phyloP scores from a whole-genome alignment of 2,888 invertebrate species.

The Zele albiditarsus region DNA sequence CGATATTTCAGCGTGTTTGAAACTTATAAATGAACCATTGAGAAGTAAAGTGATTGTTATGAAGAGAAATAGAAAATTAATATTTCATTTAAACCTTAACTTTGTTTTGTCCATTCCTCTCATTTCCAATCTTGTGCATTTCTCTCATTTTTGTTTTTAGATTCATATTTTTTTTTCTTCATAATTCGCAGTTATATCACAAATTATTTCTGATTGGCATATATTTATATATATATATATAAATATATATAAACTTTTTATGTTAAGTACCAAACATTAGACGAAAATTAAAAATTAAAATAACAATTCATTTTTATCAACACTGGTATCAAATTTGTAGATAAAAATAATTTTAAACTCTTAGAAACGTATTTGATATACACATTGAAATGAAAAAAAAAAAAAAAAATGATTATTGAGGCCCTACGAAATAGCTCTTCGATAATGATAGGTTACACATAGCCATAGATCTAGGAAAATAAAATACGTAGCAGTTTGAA shows the following conservation, averaged over 20 bases:
- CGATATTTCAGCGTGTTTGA: background rate
- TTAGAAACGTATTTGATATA: background rate
- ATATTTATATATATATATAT: no score
- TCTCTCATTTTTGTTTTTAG: background rate
- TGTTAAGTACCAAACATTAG: background rate
- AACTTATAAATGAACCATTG: background rate
- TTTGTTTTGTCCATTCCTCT: background rate
- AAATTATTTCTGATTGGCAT: background rate
- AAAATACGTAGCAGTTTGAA: background rate
- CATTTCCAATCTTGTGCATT: background rate
- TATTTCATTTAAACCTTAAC: no score
- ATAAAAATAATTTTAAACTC: background rate
- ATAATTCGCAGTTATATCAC: background rate
- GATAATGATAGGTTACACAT: background rate
- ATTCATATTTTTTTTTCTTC: background rate
- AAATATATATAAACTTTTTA: background rate
- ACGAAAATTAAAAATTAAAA: background rate
- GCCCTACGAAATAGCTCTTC: background rate
- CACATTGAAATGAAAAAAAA: no score
- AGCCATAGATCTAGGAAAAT: background rate
- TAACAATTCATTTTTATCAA: background rate
- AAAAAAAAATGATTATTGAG: background rate
- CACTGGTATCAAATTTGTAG: background rate
- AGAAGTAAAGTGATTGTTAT: background rate
- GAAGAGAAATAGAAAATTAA: background rate